phyloP scores from a whole-genome alignment of 2,888 invertebrate genomes.

The Drosophila stalkeri region DNA sequence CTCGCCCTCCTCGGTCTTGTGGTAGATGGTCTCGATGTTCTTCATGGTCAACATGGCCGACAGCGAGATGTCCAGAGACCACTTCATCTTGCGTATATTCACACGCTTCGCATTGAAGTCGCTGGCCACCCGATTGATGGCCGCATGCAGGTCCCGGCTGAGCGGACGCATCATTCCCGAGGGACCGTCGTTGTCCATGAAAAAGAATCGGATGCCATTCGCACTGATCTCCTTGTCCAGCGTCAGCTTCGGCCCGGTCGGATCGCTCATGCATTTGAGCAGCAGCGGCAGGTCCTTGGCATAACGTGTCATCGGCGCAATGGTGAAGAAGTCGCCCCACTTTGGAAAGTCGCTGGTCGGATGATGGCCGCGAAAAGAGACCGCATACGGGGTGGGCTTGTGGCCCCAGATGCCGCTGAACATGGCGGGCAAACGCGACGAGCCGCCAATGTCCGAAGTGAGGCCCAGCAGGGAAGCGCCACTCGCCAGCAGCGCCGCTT shows the following conservation, averaged over 20 bases:
- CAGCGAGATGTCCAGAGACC: constrained; percentile 88
- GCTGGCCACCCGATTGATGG: constrained; percentile 84
- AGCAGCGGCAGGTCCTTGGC: constrained; percentile 92
- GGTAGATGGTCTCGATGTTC: constrained; percentile 88
- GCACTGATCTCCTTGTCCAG: constrained; percentile 86
- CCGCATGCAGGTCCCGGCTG: constrained; percentile 83
- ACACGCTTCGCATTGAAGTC: constrained; percentile 86
- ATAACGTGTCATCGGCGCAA: constrained; percentile 95
- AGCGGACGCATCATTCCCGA: constrained; percentile 87
- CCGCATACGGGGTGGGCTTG: constrained; percentile 91
- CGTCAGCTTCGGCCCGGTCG: constrained; percentile 85
- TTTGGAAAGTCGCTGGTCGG: constrained; percentile 87
- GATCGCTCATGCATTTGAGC: constrained; percentile 89
- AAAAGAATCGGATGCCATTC: constrained; percentile 90
- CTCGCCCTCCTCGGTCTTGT: constrained; percentile 88
- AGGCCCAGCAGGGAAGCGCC: constrained; percentile 93
- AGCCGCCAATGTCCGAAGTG: constrained; percentile 96
- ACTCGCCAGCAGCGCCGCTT: constrained; percentile 91
- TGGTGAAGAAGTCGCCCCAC: constrained; percentile 90
- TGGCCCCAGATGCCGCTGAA: constrained; percentile 98
- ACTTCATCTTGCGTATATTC: constrained; percentile 88
- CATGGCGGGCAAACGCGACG: constrained; percentile 94
- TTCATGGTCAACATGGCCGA: constrained; percentile 88
- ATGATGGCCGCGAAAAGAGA: constrained; percentile 89
- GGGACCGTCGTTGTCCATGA: constrained; percentile 91